These are phyloP conservation scores for Achatina immaculata DNA, from an alignment of 1,140 invertebrate genomes.

Conservation along the genomic window DNA sequence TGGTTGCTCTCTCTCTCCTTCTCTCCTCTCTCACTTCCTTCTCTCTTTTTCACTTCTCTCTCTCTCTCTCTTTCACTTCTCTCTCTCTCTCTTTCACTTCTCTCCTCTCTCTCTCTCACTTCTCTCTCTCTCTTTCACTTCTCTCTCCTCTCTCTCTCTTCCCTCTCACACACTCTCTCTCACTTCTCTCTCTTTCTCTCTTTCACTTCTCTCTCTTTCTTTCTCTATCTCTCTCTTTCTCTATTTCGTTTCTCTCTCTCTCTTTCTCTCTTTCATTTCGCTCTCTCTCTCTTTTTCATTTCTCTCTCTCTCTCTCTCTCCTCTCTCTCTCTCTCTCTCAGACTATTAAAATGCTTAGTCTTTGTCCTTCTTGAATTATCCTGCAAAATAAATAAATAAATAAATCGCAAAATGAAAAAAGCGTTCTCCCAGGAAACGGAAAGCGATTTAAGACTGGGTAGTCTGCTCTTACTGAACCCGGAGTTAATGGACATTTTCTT, in stretches of 20 bases:
- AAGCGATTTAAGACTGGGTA: neutral
- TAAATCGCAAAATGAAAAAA: neutral
- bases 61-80: too few relatives aligned
- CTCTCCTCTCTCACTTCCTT: too few relatives aligned
- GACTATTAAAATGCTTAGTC: neutral
- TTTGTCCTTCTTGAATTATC: neutral
- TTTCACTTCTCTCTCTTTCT: slow-evolving; percentile 31
- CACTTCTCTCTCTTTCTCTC: slow-evolving; percentile 18
- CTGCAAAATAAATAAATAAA: neutral
- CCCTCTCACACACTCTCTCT: neutral
- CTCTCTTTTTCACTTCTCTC: too few relatives aligned
- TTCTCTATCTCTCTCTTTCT: neutral
- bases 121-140: too few relatives aligned
- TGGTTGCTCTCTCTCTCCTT: too few relatives aligned
- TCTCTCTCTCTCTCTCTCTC: slow-evolving; percentile 22
- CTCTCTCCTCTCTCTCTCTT: neutral
- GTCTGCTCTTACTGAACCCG: too few relatives aligned
- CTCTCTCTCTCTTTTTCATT: neutral
- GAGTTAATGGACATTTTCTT: neutral
- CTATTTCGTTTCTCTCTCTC: slow-evolving; percentile 30
- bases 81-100: too few relatives aligned
- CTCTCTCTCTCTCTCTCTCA: neutral
- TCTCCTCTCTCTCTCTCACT: too few relatives aligned
- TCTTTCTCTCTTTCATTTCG: slow-evolving; percentile 1
- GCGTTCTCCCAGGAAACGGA: neutral